These are phyloP conservation scores for Acrocephalus kingi DNA, from an alignment of 2,113 vertebrate genomes.

Conservation along the genomic window DNA sequence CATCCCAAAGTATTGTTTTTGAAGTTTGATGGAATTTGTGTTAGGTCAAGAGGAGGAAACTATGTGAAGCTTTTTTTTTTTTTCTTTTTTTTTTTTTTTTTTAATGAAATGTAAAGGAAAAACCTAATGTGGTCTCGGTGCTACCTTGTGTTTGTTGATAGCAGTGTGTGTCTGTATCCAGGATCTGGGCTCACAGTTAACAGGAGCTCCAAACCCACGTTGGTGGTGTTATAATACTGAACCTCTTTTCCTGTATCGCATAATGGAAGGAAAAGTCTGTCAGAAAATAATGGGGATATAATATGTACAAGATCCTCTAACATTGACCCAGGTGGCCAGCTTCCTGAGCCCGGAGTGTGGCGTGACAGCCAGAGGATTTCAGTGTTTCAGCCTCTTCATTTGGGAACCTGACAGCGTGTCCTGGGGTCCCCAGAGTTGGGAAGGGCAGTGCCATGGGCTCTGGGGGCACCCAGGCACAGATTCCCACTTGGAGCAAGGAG, in stretches of 20 bases:
- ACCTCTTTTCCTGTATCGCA: constrained; percentile 77
- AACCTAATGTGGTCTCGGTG: constrained; percentile 54
- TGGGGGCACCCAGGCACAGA: background rate
- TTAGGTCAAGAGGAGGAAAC: constrained; percentile 82
- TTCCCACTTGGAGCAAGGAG: accelerated
- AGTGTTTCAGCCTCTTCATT: background rate
- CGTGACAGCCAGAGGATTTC: constrained; percentile 3
- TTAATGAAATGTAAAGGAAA: constrained; percentile 68
- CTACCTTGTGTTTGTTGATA: constrained; percentile 77
- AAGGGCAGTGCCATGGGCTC: background rate
- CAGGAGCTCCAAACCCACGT: constrained; percentile 39
- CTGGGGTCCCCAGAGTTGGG: background rate
- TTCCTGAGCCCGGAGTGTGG: constrained; percentile 44
- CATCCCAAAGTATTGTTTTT: constrained; percentile 82
- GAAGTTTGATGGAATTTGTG: constrained; percentile 82
- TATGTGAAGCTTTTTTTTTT: constrained; percentile 52
- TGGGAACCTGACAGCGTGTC: accelerated
- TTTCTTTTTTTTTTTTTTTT: background rate
- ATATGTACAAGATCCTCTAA: constrained; percentile 62
- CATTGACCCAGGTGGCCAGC: constrained; percentile 71
- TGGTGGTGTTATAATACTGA: constrained; percentile 62
- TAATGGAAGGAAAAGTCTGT: constrained; percentile 75
- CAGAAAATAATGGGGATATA: constrained; percentile 66
- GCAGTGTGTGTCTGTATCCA: constrained; percentile 76
- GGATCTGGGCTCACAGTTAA: constrained; percentile 72